These are phyloP conservation scores for Tyria jacobaeae DNA, from an alignment of 2,888 invertebrate species.

Conservation along the genomic window DNA sequence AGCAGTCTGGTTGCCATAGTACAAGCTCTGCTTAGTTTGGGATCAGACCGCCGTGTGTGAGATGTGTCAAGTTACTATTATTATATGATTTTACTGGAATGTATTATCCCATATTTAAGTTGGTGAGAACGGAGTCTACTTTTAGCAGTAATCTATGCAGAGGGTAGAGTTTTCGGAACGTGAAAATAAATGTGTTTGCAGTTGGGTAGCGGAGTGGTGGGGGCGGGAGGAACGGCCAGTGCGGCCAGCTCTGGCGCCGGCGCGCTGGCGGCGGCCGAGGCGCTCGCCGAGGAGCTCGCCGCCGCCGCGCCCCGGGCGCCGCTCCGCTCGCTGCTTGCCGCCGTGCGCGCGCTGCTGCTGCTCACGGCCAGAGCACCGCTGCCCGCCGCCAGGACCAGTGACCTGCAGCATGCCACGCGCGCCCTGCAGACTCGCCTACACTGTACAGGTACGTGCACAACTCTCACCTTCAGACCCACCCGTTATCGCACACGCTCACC, in stretches of 20 bases:
- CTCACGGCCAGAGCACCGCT: slow-evolving; percentile 55
- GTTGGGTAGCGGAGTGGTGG: slow-evolving; percentile 49
- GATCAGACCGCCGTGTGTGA: no score
- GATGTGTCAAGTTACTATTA: no score
- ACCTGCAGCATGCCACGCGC: slow-evolving; percentile 50
- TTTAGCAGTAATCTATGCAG: no score
- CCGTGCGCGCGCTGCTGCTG: slow-evolving; percentile 64
- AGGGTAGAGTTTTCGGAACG: no score
- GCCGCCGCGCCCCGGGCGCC: slow-evolving; percentile 50
- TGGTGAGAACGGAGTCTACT: no score
- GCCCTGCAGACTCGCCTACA: slow-evolving; percentile 59
- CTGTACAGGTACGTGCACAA: slow-evolving; percentile 41
- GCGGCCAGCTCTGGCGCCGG: slow-evolving; percentile 35
- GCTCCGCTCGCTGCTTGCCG: slow-evolving; percentile 60
- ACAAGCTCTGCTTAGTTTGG: no score
- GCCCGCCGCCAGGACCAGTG: slow-evolving; percentile 47
- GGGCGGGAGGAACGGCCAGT: slow-evolving; percentile 17
- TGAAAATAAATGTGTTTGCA: slow-evolving; percentile 13
- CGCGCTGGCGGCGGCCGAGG: slow-evolving; percentile 55
- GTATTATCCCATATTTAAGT: no score
- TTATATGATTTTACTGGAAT: no score
- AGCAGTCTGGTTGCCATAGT: no score
- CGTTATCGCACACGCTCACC: not conserved
- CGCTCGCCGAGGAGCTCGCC: slow-evolving; percentile 67
- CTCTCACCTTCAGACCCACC: not conserved